phyloP scores from a whole-genome alignment of 2,888 invertebrate species.

The Lasioglossum marginatum region DNA sequence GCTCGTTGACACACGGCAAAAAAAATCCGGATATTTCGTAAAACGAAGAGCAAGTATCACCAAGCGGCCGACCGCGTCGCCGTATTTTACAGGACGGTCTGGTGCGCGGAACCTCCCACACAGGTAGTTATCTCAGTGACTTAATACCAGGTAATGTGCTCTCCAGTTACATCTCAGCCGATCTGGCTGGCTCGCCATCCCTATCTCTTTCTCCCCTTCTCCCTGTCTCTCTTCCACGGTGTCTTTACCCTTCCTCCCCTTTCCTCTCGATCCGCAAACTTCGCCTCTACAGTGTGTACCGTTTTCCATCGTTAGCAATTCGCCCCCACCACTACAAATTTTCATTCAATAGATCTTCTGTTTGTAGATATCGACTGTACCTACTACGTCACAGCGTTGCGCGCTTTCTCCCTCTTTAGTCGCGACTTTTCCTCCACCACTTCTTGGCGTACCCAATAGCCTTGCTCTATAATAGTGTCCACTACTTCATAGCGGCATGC shows the following conservation, averaged over 20 bases:
- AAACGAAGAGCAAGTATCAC: constrained; percentile 57
- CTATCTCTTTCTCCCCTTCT: not conserved
- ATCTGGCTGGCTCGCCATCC: constrained; percentile 61
- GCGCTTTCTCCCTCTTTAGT: not conserved
- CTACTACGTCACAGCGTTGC: not conserved
- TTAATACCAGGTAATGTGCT: constrained; percentile 82
- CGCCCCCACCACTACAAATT: not conserved
- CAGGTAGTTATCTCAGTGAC: constrained; percentile 82
- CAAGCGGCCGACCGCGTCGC: constrained; percentile 55
- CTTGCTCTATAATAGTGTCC: too few relatives aligned
- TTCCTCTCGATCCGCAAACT: constrained; percentile 10
- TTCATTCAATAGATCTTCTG: not conserved
- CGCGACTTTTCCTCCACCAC: not conserved
- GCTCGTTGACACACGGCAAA: constrained; percentile 64
- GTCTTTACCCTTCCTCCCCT: not conserved
- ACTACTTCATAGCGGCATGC: too few relatives aligned
- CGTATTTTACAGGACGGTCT: constrained; percentile 68
- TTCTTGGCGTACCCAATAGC: too few relatives aligned
- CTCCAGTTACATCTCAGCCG: constrained; percentile 80
- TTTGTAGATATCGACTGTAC: not conserved
- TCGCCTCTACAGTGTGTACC: constrained; percentile 34
- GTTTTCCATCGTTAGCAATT: not conserved
- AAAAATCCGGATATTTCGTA: constrained; percentile 67
- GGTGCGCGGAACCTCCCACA: constrained; percentile 79
- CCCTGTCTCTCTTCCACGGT: constrained; percentile 2